These are phyloP conservation scores for Hypselothyrea guttata DNA, from an alignment of 2,888 invertebrate species.

Conservation along the genomic window DNA sequence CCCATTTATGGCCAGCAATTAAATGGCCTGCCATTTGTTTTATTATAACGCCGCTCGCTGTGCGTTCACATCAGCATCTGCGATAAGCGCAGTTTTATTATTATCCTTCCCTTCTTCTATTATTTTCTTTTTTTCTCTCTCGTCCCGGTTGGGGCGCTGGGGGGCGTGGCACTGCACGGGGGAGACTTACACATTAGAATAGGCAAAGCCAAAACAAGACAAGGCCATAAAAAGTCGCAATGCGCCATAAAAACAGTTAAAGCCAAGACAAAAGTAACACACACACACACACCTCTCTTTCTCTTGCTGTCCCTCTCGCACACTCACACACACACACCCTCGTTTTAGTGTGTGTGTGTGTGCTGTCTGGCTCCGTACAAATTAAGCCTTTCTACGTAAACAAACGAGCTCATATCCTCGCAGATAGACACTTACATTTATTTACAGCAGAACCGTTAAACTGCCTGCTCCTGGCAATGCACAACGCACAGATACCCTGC, in stretches of 20 bases:
- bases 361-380: constrained; percentile 58
- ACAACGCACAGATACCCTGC: constrained; percentile 15
- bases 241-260: constrained; percentile 78
- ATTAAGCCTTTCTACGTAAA: constrained; percentile 76
- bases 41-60: constrained; percentile 68
- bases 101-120: constrained; percentile 66
- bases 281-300: constrained; percentile 8
- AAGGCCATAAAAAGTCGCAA: constrained; percentile 77
- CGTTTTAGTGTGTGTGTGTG: constrained; percentile 17
- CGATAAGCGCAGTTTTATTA: constrained; percentile 73
- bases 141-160: constrained; percentile 7
- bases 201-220: constrained; percentile 69
- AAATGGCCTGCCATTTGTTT: constrained; percentile 80
- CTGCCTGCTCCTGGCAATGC: not conserved
- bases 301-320: constrained; percentile 4
- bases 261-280: constrained; percentile 71
- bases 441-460: constrained; percentile 36
- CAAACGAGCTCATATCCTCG: constrained; percentile 70
- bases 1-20: constrained; percentile 80
- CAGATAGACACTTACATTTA: constrained; percentile 47
- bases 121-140: constrained; percentile 14
- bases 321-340: constrained; percentile 21
- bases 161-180: constrained; percentile 35
- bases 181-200: constrained; percentile 68
- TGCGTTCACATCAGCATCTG: constrained; percentile 65